Base-by-base conservation (phyloP, 2,888 invertebrate species). In the Apamea anceps region DNA sequence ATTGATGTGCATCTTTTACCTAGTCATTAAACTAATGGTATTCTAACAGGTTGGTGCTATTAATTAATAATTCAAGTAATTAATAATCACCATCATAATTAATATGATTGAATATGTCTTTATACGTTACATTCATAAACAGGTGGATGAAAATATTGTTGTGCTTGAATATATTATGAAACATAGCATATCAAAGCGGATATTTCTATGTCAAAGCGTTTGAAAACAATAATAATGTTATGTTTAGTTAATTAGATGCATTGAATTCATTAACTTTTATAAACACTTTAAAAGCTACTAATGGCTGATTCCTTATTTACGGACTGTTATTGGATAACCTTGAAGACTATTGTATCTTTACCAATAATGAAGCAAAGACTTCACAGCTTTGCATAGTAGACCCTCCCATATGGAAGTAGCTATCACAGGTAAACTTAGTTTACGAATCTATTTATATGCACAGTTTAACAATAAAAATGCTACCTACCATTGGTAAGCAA, bases 41-140 rank as follows among this genome's bases (percentile, higher is more conserved):
- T 75, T 57, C 15, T 57, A 63, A 63, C 37, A 63, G 37, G 21
- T 62, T 57, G 15, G 21, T 51, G 6, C 21, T 25, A 32, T 28
- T 79, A 65, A 76, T n/a, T 0, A 45, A 42, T 45, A 4, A 65
- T 73, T n/a, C n/a, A n/a, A n/a, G n/a, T 79, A 65, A 76, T n/a
- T 0, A 45, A 42, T 45, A 4, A 65, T 73, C 10, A 45, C 12
- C 25, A 21, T 21, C 7, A 6, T 57, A 57, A 77, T 57, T 7
- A 18, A 57, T 37, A 57, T 80, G 71, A 76, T 76, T n/a, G 32
- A 45, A 21, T 32, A 51, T 0, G 42, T 45, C 12, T n/a, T 54
- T 78, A 79, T 2, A 25, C 6, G 25, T 66, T 10, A 45, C 28
- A 54, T 72, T 67, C 72, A 45, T 32, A n/a, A 45, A n/a, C 8